A percentile compares a stretch with the other conserved stretches of the same genome.
These are phyloP conservation scores for Deroptyus accipitrinus DNA, from an alignment of 2,113 vertebrate genomes.

Conservation along the genomic window DNA sequence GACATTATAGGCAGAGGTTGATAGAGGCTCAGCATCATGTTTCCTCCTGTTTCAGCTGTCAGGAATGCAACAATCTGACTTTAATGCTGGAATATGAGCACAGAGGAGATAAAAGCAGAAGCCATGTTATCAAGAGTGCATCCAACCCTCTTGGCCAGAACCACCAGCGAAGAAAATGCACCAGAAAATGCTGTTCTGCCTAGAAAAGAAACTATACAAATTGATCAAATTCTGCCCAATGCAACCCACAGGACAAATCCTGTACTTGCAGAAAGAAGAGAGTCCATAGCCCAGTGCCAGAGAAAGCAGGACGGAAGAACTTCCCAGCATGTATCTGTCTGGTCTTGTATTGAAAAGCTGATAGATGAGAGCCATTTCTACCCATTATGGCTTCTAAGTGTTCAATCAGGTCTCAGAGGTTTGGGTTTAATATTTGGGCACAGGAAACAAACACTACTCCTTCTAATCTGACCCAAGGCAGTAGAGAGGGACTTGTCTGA, in stretches of 20 bases:
- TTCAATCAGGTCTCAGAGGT: not conserved
- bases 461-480: not conserved
- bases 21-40: not conserved
- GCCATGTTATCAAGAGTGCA: fast-evolving
- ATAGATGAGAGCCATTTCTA: not conserved
- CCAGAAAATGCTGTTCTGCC: not conserved
- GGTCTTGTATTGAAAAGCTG: not conserved
- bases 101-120: not conserved
- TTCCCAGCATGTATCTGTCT: not conserved
- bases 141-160: not conserved
- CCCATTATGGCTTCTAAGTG: not conserved
- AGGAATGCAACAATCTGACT: not conserved
- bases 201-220: not conserved
- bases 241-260: not conserved
- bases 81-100: fast-evolving
- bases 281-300: not conserved
- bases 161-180: not conserved
- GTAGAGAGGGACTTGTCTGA: not conserved
- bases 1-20: not conserved
- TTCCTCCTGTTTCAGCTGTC: not conserved
- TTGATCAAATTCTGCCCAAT: not conserved
- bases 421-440: not conserved
- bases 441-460: not conserved
- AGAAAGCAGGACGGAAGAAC: not conserved
- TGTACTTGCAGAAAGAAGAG: not conserved